Evolutionary conservation across 2,113 vertebrate genomes (phyloP).

Genomic region (Gracilinanus agilis): DNA sequence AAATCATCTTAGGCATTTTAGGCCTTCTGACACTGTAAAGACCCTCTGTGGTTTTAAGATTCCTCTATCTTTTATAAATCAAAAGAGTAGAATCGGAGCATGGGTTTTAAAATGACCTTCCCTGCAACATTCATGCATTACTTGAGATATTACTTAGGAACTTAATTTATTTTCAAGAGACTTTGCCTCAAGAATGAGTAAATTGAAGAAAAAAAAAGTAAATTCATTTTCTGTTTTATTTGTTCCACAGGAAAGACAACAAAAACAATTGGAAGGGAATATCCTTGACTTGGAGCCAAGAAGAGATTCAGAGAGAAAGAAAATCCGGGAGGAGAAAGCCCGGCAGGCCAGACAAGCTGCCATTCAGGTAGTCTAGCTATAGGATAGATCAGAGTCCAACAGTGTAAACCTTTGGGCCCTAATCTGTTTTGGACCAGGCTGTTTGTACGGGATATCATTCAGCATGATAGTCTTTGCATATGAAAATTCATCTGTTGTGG

Average conservation of each 20-base stretch:
- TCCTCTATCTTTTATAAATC: not conserved
- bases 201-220: not conserved
- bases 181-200: fast-evolving
- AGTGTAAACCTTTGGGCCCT: not conserved
- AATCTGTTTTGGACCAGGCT: not conserved
- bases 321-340: slow-evolving; percentile 93
- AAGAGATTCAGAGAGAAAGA: slow-evolving; percentile 88
- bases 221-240: not conserved
- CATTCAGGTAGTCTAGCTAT: slow-evolving; percentile 87
- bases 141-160: fast-evolving
- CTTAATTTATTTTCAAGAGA: not conserved
- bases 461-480: not conserved
- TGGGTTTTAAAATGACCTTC: not conserved
- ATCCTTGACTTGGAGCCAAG: slow-evolving; percentile 81
- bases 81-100: not conserved
- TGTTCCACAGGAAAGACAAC: slow-evolving; percentile 86
- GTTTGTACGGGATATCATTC: not conserved
- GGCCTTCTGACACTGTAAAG: not conserved
- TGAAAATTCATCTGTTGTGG: not conserved
- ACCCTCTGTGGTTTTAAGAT: fast-evolving
- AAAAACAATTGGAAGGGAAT: slow-evolving; percentile 80
- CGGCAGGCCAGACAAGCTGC: slow-evolving; percentile 89
- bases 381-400: not conserved
- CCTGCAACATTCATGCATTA: not conserved
- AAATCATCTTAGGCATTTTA: not conserved